Percentiles rank a stretch among this genome's conserved stretches.
These are phyloP conservation scores for Pimpla rufipes DNA, from an alignment of 2,888 invertebrate species.

Conservation along the genomic window DNA sequence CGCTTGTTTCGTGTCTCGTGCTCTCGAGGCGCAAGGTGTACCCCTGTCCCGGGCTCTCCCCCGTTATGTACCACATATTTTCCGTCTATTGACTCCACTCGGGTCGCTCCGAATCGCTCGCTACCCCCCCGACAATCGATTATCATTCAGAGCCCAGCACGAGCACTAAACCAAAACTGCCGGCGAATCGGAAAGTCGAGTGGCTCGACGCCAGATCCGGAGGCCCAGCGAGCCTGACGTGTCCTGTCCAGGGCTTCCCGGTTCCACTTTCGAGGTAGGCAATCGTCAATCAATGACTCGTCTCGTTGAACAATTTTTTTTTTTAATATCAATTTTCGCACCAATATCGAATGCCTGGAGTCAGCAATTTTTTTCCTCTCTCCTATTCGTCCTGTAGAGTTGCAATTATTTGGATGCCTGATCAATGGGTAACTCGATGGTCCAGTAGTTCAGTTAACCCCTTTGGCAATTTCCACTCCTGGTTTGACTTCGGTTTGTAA, in stretches of 20 bases:
- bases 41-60: slow-evolving; percentile 58
- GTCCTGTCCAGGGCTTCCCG: slow-evolving; percentile 93
- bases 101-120: slow-evolving; percentile 36
- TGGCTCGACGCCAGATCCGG: slow-evolving; percentile 79
- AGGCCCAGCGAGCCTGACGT: slow-evolving; percentile 86
- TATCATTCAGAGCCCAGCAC: slow-evolving; percentile 80
- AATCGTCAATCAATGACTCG: slow-evolving; percentile 7
- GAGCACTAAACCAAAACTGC: slow-evolving; percentile 82
- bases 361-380: not conserved
- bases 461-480: not conserved
- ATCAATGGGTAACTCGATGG: not conserved
- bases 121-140: slow-evolving; percentile 66
- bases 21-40: slow-evolving; percentile 43
- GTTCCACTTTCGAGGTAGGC: slow-evolving; percentile 85
- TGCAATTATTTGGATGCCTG: not conserved
- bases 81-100: slow-evolving; percentile 54
- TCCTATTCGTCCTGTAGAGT: not conserved
- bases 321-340: not conserved
- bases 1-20: slow-evolving; percentile 30
- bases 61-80: slow-evolving; percentile 27
- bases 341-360: not conserved
- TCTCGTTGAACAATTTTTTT: not conserved
- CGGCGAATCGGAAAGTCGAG: slow-evolving; percentile 83
- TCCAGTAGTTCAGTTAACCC: not conserved
- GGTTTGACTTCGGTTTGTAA: not conserved